phyloP scores from a whole-genome alignment of 2,888 invertebrate genomes.

The Nysson spinosus region DNA sequence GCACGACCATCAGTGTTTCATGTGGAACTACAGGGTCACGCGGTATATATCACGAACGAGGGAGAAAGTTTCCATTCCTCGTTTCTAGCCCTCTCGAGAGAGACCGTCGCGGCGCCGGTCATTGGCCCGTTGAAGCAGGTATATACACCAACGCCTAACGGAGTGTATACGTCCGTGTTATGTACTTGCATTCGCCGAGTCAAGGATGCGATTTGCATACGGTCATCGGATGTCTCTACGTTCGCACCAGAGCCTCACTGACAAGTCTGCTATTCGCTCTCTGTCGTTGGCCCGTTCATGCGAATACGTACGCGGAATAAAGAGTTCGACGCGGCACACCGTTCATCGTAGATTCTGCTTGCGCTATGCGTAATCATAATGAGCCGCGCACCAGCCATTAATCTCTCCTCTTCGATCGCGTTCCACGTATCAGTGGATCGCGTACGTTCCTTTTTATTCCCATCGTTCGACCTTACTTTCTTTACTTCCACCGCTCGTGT shows the following conservation, averaged over 20 bases:
- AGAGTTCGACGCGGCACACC: slow-evolving; percentile 2
- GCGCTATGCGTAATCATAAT: slow-evolving; percentile 31
- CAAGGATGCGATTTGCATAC: slow-evolving; percentile 60
- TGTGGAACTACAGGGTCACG: slow-evolving; percentile 30
- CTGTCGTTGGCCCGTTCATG: slow-evolving; percentile 46
- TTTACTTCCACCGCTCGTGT: not conserved
- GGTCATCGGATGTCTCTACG: slow-evolving; percentile 56
- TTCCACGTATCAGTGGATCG: too few species aligned
- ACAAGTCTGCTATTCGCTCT: slow-evolving; percentile 46
- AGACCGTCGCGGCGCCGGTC: slow-evolving; percentile 46
- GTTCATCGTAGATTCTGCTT: slow-evolving; percentile 1
- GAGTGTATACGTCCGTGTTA: slow-evolving; percentile 51
- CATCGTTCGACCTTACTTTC: too few species aligned
- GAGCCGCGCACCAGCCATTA: slow-evolving; percentile 19
- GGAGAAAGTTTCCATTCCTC: slow-evolving; percentile 55
- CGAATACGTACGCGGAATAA: slow-evolving; percentile 43
- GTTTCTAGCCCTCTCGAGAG: slow-evolving; percentile 35
- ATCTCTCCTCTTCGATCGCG: too few species aligned
- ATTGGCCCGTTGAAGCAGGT: slow-evolving; percentile 54
- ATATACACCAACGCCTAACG: slow-evolving; percentile 55
- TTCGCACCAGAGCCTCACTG: slow-evolving; percentile 42
- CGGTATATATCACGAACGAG: slow-evolving; percentile 49
- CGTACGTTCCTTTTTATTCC: too few species aligned
- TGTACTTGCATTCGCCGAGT: slow-evolving; percentile 57
- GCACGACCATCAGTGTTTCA: slow-evolving; percentile 3